Conservation (phyloP, 2,113 vertebrate species). For the Larimichthys polyactis region DNA sequence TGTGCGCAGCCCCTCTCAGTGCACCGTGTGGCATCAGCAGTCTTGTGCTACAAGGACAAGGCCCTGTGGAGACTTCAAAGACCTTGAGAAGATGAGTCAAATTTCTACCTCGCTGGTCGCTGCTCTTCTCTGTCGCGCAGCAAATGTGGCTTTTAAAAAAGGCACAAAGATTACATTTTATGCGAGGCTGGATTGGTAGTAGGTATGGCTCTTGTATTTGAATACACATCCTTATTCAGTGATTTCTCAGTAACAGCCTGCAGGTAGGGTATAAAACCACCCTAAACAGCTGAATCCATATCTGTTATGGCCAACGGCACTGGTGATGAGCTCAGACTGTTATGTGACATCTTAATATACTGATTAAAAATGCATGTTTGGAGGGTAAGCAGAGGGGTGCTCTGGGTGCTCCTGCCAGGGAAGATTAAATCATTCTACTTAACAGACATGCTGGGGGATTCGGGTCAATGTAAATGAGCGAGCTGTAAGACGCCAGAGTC, state of each 20-base stretch:
- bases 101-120: slow-evolving; percentile 50
- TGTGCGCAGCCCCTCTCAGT: slow-evolving; percentile 47
- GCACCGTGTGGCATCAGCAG: slow-evolving; percentile 68
- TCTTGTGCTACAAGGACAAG: slow-evolving; percentile 71
- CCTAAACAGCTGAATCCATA: slow-evolving; percentile 85
- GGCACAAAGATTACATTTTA: slow-evolving; percentile 18
- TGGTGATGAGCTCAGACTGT: slow-evolving; percentile 86
- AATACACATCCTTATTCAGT: slow-evolving; percentile 68
- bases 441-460: slow-evolving; percentile 71
- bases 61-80: slow-evolving; percentile 64
- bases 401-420: slow-evolving; percentile 75
- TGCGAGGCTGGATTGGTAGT: background rate
- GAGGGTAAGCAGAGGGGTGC: slow-evolving; percentile 70
- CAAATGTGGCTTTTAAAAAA: slow-evolving; percentile 37
- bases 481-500: slow-evolving; percentile 57
- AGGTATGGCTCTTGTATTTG: background rate
- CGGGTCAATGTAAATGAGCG: slow-evolving; percentile 77
- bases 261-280: slow-evolving; percentile 79
- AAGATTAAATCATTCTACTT: slow-evolving; percentile 77
- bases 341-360: slow-evolving; percentile 84
- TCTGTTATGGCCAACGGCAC: slow-evolving; percentile 80
- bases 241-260: slow-evolving; percentile 81
- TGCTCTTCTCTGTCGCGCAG: slow-evolving; percentile 25
- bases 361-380: slow-evolving; percentile 82
- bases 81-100: slow-evolving; percentile 81